Base-by-base conservation (phyloP, 2,113 vertebrate genomes). In the Crotalus helleri region DNA sequence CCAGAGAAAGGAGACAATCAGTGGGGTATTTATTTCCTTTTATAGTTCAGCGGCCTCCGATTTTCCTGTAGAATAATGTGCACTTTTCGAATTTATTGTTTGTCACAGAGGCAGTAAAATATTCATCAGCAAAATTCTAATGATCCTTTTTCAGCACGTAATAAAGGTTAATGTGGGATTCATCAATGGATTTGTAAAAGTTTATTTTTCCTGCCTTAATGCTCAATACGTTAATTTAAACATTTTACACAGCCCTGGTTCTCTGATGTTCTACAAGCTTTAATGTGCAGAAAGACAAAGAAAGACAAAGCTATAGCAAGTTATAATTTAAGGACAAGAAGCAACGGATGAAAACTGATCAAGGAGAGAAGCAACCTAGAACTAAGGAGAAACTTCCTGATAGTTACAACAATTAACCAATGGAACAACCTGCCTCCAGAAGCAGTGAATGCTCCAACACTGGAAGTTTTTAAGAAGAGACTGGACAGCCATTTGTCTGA, bases 21-120 rank as follows among this genome's bases (percentile, higher is more conserved):
- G 95, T 94, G 54, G 69, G 57, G 85, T 95, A 96, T 96, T 96
- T 97, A 94, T 96, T 96, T 95, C 93, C 44, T 93, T 95, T 96
- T 95, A 92, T 94, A 95, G 46, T 94, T 93, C 85, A 1, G 91
- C 89, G 61, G 94, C 90, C 94, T 93, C 74, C 64, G 95, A 91
- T 94, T 94, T 96, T 95, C 88, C 95, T 24, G 94, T 92, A 86
- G 93, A 94, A 33, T 91, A 94, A 87, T 74, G 26, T 51, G 94
- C 0, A 86, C 92, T 94, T 86, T 95, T 33, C 12, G 0, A 94
- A 92, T 19, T 53, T 88, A 90, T 94, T 94, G 89, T 93, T 93
- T 93, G 29, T 92, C 44, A 94, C 94, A 90, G n/a, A 89, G 46
- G 85, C 58, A 95, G 29, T 93, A 93, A 93, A 94, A 74, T 91